A percentile compares a stretch with the other conserved stretches of the same genome.
These are phyloP conservation scores for Drusus annulatus DNA, from an alignment of 1,140 invertebrate species.

Conservation along the genomic window DNA sequence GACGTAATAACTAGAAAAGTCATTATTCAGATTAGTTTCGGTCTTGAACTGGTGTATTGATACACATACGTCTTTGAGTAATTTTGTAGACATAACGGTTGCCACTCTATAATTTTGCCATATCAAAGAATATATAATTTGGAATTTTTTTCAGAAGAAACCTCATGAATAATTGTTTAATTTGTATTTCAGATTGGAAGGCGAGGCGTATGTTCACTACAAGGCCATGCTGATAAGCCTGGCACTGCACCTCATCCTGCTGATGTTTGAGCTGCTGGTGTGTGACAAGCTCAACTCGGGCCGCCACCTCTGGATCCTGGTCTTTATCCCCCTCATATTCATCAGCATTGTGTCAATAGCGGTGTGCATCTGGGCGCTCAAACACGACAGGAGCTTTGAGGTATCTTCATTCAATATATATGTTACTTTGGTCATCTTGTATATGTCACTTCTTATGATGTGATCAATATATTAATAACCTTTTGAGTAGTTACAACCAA, in stretches of 20 bases:
- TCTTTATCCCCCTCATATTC: slow-evolving; percentile 97
- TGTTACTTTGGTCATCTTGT: slow-evolving; percentile 50
- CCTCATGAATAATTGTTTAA: no score
- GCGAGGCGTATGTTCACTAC: slow-evolving; percentile 96
- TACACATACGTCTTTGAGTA: no score
- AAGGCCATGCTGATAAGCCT: slow-evolving; percentile 97
- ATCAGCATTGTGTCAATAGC: slow-evolving; percentile 96
- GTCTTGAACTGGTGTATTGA: no score
- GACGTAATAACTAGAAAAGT: no score
- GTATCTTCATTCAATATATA: no score
- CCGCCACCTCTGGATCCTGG: slow-evolving; percentile 94
- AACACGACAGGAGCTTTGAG: slow-evolving; percentile 97
- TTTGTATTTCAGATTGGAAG: slow-evolving; percentile 81
- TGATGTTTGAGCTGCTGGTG: slow-evolving; percentile 97
- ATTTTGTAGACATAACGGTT: no score
- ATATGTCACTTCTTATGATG: background rate
- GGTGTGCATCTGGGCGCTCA: slow-evolving; percentile 98
- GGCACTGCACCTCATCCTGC: slow-evolving; percentile 91
- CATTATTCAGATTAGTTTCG: no score
- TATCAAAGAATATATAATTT: no score
- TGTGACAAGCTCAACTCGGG: slow-evolving; percentile 94
- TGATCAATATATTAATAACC: no score
- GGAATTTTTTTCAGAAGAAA: no score
- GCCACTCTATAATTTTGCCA: no score
- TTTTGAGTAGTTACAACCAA: no score